Evolutionary conservation across 2,797 vertebrate genomes (phyloP).

Genomic region (Otolemur crassicaudatus): DNA sequence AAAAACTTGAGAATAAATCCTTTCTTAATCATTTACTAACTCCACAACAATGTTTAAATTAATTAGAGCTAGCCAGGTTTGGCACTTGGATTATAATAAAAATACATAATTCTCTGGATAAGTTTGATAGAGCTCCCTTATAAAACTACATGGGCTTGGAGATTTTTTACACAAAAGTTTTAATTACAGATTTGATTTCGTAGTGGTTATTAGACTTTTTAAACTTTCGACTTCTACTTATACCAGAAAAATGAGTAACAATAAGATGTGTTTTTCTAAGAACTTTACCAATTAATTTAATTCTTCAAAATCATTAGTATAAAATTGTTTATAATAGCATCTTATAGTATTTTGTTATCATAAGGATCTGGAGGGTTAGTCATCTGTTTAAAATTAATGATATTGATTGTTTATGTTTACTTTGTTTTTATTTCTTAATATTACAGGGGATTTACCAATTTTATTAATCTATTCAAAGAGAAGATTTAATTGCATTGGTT

Average conservation of each 20-base stretch:
- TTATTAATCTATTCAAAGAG: neutral
- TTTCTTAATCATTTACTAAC: neutral
- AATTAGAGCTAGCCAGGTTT: neutral
- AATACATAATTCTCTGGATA: neutral
- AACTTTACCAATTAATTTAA: neutral
- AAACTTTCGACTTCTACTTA: neutral
- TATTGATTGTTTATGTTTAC: neutral
- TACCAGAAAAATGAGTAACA: neutral
- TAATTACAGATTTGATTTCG: constrained; percentile 2
- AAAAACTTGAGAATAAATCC: neutral
- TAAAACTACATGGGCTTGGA: neutral
- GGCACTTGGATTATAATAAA: neutral
- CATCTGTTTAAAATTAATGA: neutral
- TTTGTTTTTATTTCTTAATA: neutral
- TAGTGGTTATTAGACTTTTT: neutral
- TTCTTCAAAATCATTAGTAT: neutral
- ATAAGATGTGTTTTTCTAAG: neutral
- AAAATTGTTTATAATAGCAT: neutral
- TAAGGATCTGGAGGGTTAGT: neutral
- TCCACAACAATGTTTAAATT: neutral
- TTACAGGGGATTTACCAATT: neutral
- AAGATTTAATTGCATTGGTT: neutral
- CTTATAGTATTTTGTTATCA: neutral
- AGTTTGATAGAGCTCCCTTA: neutral
- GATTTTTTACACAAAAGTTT: neutral